A percentile compares a stretch with the other conserved stretches of the same genome.
Evolutionary conservation across 1,140 invertebrate genomes (phyloP).

Genomic region (Tetramorium simillimum): DNA sequence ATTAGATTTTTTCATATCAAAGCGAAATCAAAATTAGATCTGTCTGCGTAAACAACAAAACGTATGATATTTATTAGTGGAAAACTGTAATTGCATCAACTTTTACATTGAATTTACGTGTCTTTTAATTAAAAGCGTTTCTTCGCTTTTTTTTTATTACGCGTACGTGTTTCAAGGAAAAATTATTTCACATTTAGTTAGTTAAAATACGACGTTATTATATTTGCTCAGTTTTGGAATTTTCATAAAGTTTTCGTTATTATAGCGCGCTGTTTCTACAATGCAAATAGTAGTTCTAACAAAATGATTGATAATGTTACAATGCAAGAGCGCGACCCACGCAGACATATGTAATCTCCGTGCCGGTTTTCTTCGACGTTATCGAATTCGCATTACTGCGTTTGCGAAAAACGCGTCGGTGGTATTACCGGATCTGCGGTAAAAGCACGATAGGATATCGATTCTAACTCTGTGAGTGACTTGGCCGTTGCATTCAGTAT

Average conservation of each 20-base stretch:
- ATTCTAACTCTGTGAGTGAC: constrained; percentile 36
- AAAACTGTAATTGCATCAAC: not conserved
- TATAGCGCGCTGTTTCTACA: not conserved
- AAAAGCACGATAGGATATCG: constrained; percentile 51
- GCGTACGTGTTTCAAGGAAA: not conserved
- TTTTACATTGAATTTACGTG: not conserved
- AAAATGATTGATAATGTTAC: constrained; percentile 31
- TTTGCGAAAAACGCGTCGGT: constrained; percentile 23
- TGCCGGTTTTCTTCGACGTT: constrained; percentile 27
- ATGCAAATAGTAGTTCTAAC: not conserved
- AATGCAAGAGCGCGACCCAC: not conserved
- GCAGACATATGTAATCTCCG: constrained; percentile 22
- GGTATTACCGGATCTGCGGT: constrained; percentile 25
- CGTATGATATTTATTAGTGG: not conserved
- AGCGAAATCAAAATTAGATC: not conserved
- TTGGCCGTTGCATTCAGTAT: constrained; percentile 53
- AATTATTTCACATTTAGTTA: not conserved
- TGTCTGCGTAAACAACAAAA: not conserved
- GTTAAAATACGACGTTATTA: not conserved
- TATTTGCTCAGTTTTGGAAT: not conserved
- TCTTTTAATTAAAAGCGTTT: not conserved
- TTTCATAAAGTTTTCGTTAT: not conserved
- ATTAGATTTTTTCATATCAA: constrained; percentile 5
- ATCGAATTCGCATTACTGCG: constrained; percentile 54
- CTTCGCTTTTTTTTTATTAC: not conserved